A percentile compares a stretch with the other conserved stretches of the same genome.
phyloP scores from a whole-genome alignment of 2,888 invertebrate species.

The Caradrina clavipalpis region DNA sequence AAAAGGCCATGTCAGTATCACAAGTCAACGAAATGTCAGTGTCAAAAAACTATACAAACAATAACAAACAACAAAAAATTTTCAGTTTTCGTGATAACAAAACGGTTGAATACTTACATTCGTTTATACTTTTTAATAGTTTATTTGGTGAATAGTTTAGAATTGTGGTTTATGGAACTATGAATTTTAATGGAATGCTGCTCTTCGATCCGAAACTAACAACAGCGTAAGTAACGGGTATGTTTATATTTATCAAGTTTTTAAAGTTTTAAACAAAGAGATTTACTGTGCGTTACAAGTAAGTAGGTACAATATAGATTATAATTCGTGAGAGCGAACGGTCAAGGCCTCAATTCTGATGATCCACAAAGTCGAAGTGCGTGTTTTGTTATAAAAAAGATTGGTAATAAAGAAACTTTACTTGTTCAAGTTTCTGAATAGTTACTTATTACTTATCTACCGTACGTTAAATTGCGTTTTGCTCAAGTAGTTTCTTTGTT shows the following conservation, averaged over 20 bases:
- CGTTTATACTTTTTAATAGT: slow-evolving; percentile 20
- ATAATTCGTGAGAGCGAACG: background rate
- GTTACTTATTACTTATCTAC: too few species aligned
- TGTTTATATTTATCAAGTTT: background rate
- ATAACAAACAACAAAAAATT: slow-evolving; percentile 1
- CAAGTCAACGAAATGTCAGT: background rate
- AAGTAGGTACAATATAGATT: background rate
- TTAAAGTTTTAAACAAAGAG: slow-evolving; percentile 12
- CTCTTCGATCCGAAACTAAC: too few species aligned
- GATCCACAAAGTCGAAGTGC: background rate
- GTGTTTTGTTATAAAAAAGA: background rate
- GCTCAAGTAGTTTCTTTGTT: too few species aligned
- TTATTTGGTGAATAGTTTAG: slow-evolving; percentile 10
- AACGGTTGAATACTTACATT: slow-evolving; percentile 21
- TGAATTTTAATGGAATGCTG: background rate
- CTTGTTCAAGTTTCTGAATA: too few species aligned
- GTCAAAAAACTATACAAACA: slow-evolving; percentile 26
- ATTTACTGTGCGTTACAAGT: too few species aligned
- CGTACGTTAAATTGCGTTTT: too few species aligned
- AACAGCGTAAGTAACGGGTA: slow-evolving; percentile 31
- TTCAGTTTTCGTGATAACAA: slow-evolving; percentile 24
- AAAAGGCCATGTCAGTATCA: background rate
- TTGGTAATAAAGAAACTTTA: too few species aligned
- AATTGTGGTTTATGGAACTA: slow-evolving; percentile 24
- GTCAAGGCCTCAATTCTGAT: slow-evolving; percentile 27